phyloP scores from a whole-genome alignment of 2,113 vertebrate genomes.

The Syrmaticus mikado region DNA sequence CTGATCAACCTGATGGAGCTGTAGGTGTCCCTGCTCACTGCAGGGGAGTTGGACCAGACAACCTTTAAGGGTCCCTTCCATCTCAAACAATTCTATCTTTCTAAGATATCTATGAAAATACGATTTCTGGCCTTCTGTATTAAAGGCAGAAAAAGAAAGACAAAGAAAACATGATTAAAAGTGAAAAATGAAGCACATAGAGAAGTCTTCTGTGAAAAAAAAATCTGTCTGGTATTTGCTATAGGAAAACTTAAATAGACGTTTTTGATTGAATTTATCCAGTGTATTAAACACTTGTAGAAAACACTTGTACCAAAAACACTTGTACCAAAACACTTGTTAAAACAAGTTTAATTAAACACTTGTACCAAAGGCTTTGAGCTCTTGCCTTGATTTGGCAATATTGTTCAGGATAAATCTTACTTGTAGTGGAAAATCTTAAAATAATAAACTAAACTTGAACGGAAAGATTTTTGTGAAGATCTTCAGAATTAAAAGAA shows the following conservation, averaged over 20 bases:
- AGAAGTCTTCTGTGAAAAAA: background rate
- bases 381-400: background rate
- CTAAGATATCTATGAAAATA: background rate
- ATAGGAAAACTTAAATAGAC: background rate
- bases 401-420: background rate
- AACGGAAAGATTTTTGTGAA: background rate
- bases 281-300: background rate
- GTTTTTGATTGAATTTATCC: background rate
- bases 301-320: too few species aligned
- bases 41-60: too few species aligned
- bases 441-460: background rate
- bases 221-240: conserved; percentile 1
- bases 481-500: background rate
- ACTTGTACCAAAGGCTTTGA: background rate
- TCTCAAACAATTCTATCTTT: too few species aligned
- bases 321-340: too few species aligned
- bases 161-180: background rate
- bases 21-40: too few species aligned
- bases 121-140: background rate
- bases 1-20: too few species aligned
- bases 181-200: background rate
- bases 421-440: background rate
- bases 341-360: too few species aligned
- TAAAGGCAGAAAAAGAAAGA: background rate
- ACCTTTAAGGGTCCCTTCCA: too few species aligned